Percentiles rank a stretch among this genome's conserved stretches.
These are phyloP conservation scores for Passer montanus DNA, from an alignment of 2,113 vertebrate genomes.

Conservation along the genomic window DNA sequence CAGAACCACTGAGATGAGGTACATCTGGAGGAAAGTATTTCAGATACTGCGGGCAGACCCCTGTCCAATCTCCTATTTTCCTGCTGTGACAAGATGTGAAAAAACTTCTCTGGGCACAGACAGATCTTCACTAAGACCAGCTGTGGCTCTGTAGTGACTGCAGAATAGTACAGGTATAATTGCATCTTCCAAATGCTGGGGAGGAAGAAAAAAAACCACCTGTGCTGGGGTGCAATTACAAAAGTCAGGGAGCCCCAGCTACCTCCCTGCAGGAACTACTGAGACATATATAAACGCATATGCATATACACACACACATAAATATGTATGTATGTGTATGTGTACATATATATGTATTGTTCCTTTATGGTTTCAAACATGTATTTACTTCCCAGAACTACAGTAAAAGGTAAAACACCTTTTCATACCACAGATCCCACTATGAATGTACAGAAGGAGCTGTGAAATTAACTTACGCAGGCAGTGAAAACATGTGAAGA, in stretches of 20 bases:
- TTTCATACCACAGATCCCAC: neutral
- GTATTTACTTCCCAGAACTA: neutral
- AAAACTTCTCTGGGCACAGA: neutral
- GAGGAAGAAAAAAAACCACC: no score
- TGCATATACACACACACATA: neutral
- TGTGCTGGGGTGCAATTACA: neutral
- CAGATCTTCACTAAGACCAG: neutral
- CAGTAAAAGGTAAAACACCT: neutral
- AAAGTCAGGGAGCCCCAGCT: neutral
- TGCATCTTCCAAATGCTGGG: neutral
- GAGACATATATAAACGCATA: neutral
- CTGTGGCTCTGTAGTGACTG: neutral
- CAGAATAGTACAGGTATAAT: neutral
- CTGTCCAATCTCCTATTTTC: neutral
- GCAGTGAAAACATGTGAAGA: neutral
- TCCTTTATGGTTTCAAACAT: neutral
- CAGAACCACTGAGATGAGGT: neutral
- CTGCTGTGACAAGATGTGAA: neutral
- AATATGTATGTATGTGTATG: rapidly evolving
- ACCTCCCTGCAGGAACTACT: neutral
- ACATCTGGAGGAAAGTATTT: neutral
- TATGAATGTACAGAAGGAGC: rapidly evolving
- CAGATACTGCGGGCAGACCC: neutral
- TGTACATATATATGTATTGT: neutral
- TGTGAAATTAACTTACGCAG: neutral